A percentile compares a stretch with the other conserved stretches of the same genome.
These are phyloP conservation scores for Germaria angustata DNA, from an alignment of 2,888 invertebrate species.

Conservation along the genomic window DNA sequence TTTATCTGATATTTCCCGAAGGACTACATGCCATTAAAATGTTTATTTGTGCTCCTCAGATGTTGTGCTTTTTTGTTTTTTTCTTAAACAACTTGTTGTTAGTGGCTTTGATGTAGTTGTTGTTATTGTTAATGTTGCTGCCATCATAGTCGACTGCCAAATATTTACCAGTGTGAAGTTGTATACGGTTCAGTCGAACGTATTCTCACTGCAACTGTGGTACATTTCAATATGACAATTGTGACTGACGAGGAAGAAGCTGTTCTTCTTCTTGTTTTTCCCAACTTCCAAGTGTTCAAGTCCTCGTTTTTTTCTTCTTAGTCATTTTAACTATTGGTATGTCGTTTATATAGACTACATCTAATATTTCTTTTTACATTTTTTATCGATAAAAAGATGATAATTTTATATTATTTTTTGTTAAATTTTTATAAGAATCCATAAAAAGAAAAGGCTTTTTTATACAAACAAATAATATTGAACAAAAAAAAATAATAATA, in stretches of 20 bases:
- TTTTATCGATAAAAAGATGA: slow-evolving; percentile 35
- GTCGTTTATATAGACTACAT: background rate
- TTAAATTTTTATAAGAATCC: slow-evolving; percentile 55
- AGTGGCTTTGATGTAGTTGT: slow-evolving; percentile 16
- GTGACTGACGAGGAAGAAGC: background rate
- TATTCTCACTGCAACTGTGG: slow-evolving; percentile 57
- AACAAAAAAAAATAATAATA: background rate
- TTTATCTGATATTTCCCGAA: slow-evolving; percentile 66
- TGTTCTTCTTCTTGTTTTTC: background rate
- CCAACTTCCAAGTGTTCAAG: slow-evolving; percentile 8
- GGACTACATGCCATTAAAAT: slow-evolving; percentile 62
- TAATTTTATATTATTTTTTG: slow-evolving; percentile 44
- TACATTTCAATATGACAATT: slow-evolving; percentile 56
- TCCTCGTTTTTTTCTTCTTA: slow-evolving; percentile 2
- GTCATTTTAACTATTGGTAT: slow-evolving; percentile 32
- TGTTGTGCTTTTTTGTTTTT: slow-evolving; percentile 1
- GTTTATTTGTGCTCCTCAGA: slow-evolving; percentile 41
- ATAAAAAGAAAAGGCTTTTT: slow-evolving; percentile 5
- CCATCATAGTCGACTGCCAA: slow-evolving; percentile 18
- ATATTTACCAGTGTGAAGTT: slow-evolving; percentile 40
- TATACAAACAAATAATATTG: slow-evolving; percentile 32
- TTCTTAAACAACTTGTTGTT: slow-evolving; percentile 31
- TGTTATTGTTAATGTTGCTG: slow-evolving; percentile 7
- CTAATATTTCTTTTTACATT: slow-evolving; percentile 9
- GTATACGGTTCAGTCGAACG: slow-evolving; percentile 13